Percentiles rank a stretch among this genome's conserved stretches.
These are phyloP conservation scores for Drosophila grimshawi DNA, from an alignment of 1,140 invertebrate species.

Conservation along the genomic window DNA sequence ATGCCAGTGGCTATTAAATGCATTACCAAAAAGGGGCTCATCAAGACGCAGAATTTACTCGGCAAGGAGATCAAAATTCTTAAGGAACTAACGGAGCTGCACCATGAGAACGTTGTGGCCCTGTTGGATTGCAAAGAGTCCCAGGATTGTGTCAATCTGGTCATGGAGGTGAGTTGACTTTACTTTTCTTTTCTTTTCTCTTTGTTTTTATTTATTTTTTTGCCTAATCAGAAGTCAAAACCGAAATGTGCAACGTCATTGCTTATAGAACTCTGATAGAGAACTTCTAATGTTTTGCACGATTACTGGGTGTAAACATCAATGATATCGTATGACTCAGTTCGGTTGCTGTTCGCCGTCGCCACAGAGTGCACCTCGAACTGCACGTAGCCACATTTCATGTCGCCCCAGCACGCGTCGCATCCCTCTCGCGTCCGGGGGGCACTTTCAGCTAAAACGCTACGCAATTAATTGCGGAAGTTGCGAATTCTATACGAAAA, in stretches of 20 bases:
- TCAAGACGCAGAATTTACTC: slow-evolving; percentile 98
- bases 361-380: slow-evolving; percentile 24
- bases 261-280: slow-evolving; percentile 15
- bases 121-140: slow-evolving; percentile 99
- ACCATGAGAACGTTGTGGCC: slow-evolving; percentile 99
- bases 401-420: slow-evolving; percentile 38
- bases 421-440: neutral
- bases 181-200: neutral
- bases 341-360: neutral
- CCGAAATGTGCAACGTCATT: slow-evolving; percentile 28
- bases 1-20: slow-evolving; percentile 98
- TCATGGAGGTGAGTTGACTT: slow-evolving; percentile 94
- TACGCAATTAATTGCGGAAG: slow-evolving; percentile 81
- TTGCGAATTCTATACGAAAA: slow-evolving; percentile 66
- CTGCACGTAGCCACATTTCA: slow-evolving; percentile 64
- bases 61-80: slow-evolving; percentile 99
- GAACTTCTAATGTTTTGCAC: too few relatives aligned
- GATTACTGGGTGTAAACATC: slow-evolving; percentile 27
- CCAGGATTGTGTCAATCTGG: slow-evolving; percentile 95
- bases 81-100: slow-evolving; percentile 97
- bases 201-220: neutral
- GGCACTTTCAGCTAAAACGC: slow-evolving; percentile 49
- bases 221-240: slow-evolving; percentile 14
- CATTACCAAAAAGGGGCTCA: slow-evolving; percentile 98
- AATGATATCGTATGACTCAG: slow-evolving; percentile 67